Base-by-base conservation (phyloP, 2,888 invertebrate genomes). In the Conops quadrifasciatus region DNA sequence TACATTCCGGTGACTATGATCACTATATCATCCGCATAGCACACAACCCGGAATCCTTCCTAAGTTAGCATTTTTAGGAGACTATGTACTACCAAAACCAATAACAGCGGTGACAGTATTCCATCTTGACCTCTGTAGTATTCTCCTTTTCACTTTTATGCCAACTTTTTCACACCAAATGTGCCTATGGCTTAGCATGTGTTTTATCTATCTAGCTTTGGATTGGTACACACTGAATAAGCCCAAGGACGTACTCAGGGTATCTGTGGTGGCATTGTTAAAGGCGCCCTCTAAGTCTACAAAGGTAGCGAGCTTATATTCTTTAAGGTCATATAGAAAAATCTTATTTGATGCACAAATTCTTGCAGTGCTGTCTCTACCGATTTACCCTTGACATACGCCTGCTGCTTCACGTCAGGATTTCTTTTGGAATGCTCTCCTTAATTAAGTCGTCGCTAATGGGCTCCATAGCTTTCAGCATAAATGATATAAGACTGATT, bases 71-170 rank as follows among this genome's bases (percentile, higher is more conserved):
- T 49, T 13, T 19, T 3, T 7, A 49, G 19, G 49, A 49, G 49
- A 13, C 2, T 49, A 13, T 49, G 16, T n/a, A 49, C n/a, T 49
- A 49, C 49, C 5, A 19, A 11, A 13, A 49, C 49, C 49, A 5
- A 49, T 1, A 49, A 13, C 49, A 49, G 49, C 5, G 49, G 49
- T 13, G 49, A 43, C 71, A 72, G 45, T 69, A 66, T 21, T 24
- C 58, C 49, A 16, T n/a, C 19, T n/a, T 49, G 49, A 4, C 13
- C n/a, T n/a, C n/a, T n/a, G 36, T 36, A 36, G 9, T 9, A 36
- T 9, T 9, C 36, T 53, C 19, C 53, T n/a, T 53, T 53, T 53
- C 2, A 53, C 21, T 21, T 53, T 21, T 53, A 53, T 53, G 3
- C 53, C 53, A 9, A 13, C 11, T 21, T 53, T 13, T 21, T 53